Base-by-base conservation (phyloP, 1,140 invertebrate species). In the Bombus balteatus region DNA sequence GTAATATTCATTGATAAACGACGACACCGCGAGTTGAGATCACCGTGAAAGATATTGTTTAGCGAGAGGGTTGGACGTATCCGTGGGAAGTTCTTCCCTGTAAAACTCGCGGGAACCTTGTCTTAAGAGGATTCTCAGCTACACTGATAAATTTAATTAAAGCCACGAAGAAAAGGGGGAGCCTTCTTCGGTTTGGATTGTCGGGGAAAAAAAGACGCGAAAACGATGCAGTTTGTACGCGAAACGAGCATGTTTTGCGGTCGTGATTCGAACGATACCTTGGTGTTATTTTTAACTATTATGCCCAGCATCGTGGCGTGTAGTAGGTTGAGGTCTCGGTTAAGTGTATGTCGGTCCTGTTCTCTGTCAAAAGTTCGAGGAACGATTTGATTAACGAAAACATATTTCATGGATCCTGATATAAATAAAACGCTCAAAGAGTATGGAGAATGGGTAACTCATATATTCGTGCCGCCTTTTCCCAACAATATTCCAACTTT, bases 201-300 rank as follows among this genome's bases (percentile, higher is more conserved):
- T 25, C 8, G 28, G 53, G 10, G 10, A 34, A 39, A 34, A 37
- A 72, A 78, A 66, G 15, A 13, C 12, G 22, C 12, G 74, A 22
- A 57, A 25, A 43, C 25, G 47, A 68, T 39, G 53, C n/a, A 13
- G 34, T 79, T 82, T 65, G 6, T 41, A 15, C 32, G 74, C 73
- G n/a, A 62, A 85, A 85, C 39, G 18, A 15, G 66, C 62, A 18
- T 47, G 76, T 39, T 28, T 43, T 12, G 18, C 22, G 41, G 25
- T 74, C 47, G 47, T 37, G 57, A 41, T 87, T 89, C 75, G 71
- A n/a, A 62, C 28, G 75, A 78, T 84, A 89, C 75, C 80, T 83
- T 84, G 62, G 47, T 59, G 78, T 84, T 90, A 90, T 90, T 90
- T 90, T 90, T 87, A 89, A 90, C 85, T 84, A 76, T 89, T 89